phyloP scores from a whole-genome alignment of 2,113 vertebrate genomes.

The Engystomops pustulosus region DNA sequence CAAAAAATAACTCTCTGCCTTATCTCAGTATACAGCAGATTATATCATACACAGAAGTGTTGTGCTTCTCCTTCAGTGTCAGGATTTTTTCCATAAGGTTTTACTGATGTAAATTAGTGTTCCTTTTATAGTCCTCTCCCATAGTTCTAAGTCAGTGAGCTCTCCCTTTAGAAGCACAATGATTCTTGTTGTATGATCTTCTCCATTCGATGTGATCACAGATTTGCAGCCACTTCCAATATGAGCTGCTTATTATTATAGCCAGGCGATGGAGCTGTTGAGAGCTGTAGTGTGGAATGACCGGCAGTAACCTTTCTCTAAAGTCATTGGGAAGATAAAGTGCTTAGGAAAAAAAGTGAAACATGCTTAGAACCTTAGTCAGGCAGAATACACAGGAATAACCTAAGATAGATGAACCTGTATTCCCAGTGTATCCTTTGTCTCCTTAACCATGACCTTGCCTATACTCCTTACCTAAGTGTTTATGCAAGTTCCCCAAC shows the following conservation, averaged over 20 bases:
- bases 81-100: too few relatives aligned
- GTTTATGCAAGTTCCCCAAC: too few relatives aligned
- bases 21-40: too few relatives aligned
- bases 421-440: neutral
- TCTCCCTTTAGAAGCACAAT: neutral
- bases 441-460: neutral
- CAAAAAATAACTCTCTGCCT: too few relatives aligned
- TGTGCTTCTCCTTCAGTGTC: too few relatives aligned
- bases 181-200: neutral
- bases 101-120: too few relatives aligned
- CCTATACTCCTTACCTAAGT: neutral
- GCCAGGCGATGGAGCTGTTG: constrained; percentile 41
- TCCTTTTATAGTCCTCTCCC: too few relatives aligned
- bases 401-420: neutral
- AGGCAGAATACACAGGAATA: too few relatives aligned
- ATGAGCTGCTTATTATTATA: neutral
- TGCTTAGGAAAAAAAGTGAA: neutral
- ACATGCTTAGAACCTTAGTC: neutral
- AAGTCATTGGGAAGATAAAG: neutral
- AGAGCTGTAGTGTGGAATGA: constrained; percentile 24
- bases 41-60: too few relatives aligned
- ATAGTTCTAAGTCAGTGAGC: too few relatives aligned
- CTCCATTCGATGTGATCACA: neutral
- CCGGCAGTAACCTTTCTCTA: constrained; percentile 43
- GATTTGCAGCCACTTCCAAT: neutral